Evolutionary conservation across 1,140 invertebrate genomes (phyloP).

Genomic region (Lucilia sericata): DNA sequence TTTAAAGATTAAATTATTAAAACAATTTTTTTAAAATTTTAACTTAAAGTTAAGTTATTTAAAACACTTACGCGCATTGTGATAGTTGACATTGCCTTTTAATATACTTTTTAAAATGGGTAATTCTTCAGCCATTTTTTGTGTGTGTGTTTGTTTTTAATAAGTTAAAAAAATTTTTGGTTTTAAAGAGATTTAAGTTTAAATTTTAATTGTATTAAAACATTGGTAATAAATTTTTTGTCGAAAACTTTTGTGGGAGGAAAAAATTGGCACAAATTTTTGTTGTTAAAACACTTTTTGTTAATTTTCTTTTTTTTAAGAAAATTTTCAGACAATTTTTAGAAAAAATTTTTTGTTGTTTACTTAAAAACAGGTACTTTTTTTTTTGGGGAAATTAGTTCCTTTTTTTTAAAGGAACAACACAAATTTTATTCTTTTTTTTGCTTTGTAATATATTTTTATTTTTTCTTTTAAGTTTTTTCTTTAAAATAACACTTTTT

Average conservation of each 20-base stretch:
- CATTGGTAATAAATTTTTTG: background rate
- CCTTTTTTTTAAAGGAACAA: too few relatives aligned
- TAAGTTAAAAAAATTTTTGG: background rate
- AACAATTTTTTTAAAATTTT: too few relatives aligned
- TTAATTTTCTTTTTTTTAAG: background rate
- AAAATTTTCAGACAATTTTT: background rate
- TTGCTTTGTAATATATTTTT: background rate
- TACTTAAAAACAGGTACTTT: constrained; percentile 33
- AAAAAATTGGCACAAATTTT: constrained; percentile 12
- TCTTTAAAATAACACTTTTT: background rate
- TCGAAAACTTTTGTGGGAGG: background rate
- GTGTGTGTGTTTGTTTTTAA: constrained; percentile 52
- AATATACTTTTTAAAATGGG: constrained; percentile 89
- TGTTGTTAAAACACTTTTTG: background rate
- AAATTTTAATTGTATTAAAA: background rate
- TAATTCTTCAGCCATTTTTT: constrained; percentile 83
- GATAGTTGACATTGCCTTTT: constrained; percentile 87
- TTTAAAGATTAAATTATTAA: too few relatives aligned
- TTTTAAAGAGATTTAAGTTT: background rate
- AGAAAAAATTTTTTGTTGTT: constrained; percentile 1
- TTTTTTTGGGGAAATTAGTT: background rate
- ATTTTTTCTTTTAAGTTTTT: background rate
- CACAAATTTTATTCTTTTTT: background rate
- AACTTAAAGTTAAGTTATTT: too few relatives aligned
- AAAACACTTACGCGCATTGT: constrained; percentile 87